Base-by-base conservation (phyloP, 2,113 vertebrate genomes). In the Camelus bactrianus region DNA sequence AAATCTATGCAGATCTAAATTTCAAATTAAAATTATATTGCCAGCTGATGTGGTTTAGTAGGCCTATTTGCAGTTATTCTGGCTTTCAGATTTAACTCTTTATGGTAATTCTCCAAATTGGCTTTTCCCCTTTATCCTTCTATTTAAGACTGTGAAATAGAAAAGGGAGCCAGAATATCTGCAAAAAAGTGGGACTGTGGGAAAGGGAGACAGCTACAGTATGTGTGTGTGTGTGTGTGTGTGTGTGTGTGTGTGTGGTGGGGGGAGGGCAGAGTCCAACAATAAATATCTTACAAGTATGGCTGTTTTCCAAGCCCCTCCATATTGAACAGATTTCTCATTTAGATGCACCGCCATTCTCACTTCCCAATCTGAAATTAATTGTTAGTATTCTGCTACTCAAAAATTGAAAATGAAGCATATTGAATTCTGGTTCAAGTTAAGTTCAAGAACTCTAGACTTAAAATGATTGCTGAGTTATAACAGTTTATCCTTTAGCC, bases 11-110 rank as follows among this genome's bases (percentile, higher is more conserved):
- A 64, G 35, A 93, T 89, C 88, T 93, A 91, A 88, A 89, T 92
- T 96, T 70, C 46, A 96, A 80, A 83, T 93, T 77, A 73, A 96
- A 91, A 94, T 65, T 52, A 73, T 56, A 42, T 67, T 95, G 22
- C 30, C 77, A 86, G 65, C 26, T 58, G 32, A n/a, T 76, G 2
- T 89, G 81, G 24, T 64, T 85, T 93, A 48, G 26, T 58, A 76
- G 62, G 16, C 35, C 82, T 89, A 69, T 88, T 91, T 77, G 30
- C 35, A 72, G 54, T 93, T 52, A 24, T 79, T 89, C 48, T 93
- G 52, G 15, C n/a, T 86, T 93, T 83, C 54, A 72, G 56, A 81
- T 54, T 50, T 91, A 76, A 93, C n/a, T 89, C 32, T 91, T 95
- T 14, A n/a, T 67, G 48, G 30, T 89, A 73, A 56, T 93, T 95